phyloP scores from a whole-genome alignment of 2,888 invertebrate species.

The Cephonodes hylas region DNA sequence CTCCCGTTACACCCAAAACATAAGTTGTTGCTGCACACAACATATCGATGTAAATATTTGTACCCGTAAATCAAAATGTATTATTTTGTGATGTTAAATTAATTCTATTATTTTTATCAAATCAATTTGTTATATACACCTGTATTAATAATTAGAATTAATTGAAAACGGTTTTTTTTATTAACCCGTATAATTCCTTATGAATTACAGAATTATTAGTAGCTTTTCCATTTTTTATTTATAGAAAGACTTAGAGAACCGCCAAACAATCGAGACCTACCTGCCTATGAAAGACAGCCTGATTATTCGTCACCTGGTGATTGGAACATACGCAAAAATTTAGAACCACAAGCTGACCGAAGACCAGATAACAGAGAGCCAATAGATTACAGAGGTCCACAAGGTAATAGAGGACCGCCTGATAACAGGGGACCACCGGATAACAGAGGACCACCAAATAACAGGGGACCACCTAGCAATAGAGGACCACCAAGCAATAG shows the following conservation, averaged over 20 bases:
- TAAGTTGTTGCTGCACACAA: neutral
- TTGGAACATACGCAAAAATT: neutral
- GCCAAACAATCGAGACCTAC: neutral
- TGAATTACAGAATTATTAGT: neutral
- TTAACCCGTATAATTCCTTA: no score
- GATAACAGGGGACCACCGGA: neutral
- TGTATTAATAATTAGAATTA: no score
- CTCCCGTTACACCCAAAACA: conserved; percentile 39
- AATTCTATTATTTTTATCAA: no score
- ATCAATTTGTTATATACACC: no score
- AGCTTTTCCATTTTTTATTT: neutral
- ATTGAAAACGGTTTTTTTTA: no score
- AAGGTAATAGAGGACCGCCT: conserved; percentile 7
- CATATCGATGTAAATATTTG: no score
- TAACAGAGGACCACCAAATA: conserved; percentile 8
- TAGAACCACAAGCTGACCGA: neutral
- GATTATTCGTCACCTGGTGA: neutral
- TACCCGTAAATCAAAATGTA: no score
- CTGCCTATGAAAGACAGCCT: neutral
- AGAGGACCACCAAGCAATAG: conserved; percentile 10
- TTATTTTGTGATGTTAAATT: no score
- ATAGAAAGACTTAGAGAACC: neutral
- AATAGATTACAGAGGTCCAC: conserved; percentile 12
- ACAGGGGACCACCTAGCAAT: conserved; percentile 15
- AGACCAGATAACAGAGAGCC: neutral